phyloP scores from a whole-genome alignment of 2,888 invertebrate genomes.

The Asteroscopus sphinx region DNA sequence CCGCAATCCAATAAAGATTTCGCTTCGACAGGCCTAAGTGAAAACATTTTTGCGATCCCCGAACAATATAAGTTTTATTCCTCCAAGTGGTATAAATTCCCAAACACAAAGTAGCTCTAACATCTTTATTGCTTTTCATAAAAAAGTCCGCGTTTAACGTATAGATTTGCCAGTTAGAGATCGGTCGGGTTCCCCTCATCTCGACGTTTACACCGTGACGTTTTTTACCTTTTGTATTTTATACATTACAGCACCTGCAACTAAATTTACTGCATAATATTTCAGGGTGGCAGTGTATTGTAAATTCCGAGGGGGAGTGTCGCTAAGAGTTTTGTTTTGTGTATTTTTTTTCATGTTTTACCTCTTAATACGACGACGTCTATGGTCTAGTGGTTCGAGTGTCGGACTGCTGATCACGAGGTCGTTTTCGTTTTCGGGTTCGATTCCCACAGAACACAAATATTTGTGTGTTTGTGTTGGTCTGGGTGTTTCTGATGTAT shows the following conservation, averaged over 20 bases:
- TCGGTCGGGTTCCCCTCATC: conserved; percentile 70
- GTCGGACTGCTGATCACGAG: no score
- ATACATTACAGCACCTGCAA: conserved; percentile 62
- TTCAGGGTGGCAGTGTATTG: conserved; percentile 60
- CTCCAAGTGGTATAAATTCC: conserved; percentile 88
- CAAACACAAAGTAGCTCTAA: conserved; percentile 89
- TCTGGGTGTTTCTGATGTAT: no score
- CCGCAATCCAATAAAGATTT: conserved; percentile 86
- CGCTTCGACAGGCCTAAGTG: conserved; percentile 85
- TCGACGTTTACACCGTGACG: conserved; percentile 59
- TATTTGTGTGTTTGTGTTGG: no score
- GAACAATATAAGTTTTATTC: conserved; percentile 89
- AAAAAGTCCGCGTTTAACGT: conserved; percentile 82
- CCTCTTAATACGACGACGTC: no score
- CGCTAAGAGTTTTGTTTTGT: conserved; percentile 38
- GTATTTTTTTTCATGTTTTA: conserved; percentile 43
- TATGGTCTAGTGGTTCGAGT: no score
- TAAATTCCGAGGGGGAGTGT: conserved; percentile 52
- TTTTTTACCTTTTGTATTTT: conserved; percentile 69
- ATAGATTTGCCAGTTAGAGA: conserved; percentile 79
- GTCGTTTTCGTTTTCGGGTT: no score
- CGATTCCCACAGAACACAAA: no score
- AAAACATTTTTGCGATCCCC: conserved; percentile 87
- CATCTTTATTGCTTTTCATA: conserved; percentile 89
- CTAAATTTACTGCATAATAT: conserved; percentile 60